A percentile compares a stretch with the other conserved stretches of the same genome.
These are phyloP conservation scores for Pseudolaguvia tuberculata DNA, from an alignment of 2,113 vertebrate species.

Conservation along the genomic window DNA sequence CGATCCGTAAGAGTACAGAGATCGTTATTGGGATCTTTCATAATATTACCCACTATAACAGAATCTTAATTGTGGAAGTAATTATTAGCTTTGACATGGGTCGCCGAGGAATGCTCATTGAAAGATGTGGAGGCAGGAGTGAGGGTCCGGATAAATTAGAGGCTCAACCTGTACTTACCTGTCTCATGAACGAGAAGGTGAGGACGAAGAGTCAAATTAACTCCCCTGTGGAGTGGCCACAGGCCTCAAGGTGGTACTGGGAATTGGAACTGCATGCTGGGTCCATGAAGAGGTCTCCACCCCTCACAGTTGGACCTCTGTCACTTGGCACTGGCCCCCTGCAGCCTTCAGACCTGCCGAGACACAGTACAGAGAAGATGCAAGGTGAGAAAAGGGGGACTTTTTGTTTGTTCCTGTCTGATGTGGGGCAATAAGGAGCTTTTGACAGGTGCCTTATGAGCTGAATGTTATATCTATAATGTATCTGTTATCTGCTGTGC, in stretches of 20 bases:
- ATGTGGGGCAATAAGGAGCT: constrained; percentile 25
- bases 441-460: constrained; percentile 18
- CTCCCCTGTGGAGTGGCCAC: constrained; percentile 49
- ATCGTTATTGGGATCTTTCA: background rate
- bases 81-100: background rate
- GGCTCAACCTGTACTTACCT: constrained; percentile 53
- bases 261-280: constrained; percentile 53
- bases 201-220: constrained; percentile 28
- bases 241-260: constrained; percentile 52
- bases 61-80: background rate
- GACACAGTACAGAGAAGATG: constrained; percentile 39
- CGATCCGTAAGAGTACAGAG: background rate
- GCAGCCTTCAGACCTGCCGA: constrained; percentile 46
- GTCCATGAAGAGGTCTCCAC: constrained; percentile 39
- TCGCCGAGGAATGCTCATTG: background rate
- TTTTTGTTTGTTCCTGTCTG: constrained; percentile 8
- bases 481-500: background rate
- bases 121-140: constrained; percentile 10
- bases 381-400: constrained; percentile 47
- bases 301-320: constrained; percentile 52
- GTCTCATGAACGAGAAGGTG: constrained; percentile 47
- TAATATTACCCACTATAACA: background rate
- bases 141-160: constrained; percentile 56
- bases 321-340: constrained; percentile 43
- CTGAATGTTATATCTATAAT: constrained; percentile 2